Evolutionary conservation across 2,888 invertebrate species (phyloP).

Genomic region (Alsophila aescularia): DNA sequence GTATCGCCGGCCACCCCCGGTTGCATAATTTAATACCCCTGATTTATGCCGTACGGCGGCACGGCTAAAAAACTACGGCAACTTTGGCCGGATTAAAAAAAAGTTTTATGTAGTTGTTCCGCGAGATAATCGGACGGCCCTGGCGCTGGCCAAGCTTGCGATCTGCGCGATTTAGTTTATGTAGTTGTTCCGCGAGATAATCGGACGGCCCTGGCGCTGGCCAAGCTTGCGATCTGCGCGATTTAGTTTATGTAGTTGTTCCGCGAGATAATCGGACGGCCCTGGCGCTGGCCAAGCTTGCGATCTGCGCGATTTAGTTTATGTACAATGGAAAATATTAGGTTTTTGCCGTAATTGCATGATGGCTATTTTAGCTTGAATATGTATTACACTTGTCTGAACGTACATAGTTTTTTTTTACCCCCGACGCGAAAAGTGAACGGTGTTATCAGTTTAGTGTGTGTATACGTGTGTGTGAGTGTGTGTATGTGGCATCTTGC

Average conservation of each 20-base stretch:
- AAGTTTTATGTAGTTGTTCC: conserved; percentile 35
- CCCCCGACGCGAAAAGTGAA: too few species aligned
- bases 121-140: conserved; percentile 32
- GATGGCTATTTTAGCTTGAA: too few species aligned
- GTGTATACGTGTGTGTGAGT: too few species aligned
- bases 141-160: conserved; percentile 25
- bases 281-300: conserved; percentile 25
- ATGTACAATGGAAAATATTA: background rate
- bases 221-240: conserved; percentile 18
- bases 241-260: conserved; percentile 38
- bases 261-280: conserved; percentile 33
- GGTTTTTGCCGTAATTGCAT: too few species aligned
- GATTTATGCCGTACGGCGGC: conserved; percentile 51
- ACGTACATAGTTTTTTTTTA: too few species aligned
- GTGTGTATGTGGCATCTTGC: too few species aligned
- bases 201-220: conserved; percentile 28
- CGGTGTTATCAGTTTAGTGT: too few species aligned
- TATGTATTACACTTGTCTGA: too few species aligned
- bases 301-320: background rate
- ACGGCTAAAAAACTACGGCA: conserved; percentile 7
- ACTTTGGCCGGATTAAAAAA: conserved; percentile 23
- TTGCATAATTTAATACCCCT: conserved; percentile 62
- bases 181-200: conserved; percentile 36
- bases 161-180: too few species aligned
- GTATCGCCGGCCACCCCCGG: conserved; percentile 45